Evolutionary conservation across 2,113 vertebrate genomes (phyloP).

Genomic region (Rhynchomys soricoides): DNA sequence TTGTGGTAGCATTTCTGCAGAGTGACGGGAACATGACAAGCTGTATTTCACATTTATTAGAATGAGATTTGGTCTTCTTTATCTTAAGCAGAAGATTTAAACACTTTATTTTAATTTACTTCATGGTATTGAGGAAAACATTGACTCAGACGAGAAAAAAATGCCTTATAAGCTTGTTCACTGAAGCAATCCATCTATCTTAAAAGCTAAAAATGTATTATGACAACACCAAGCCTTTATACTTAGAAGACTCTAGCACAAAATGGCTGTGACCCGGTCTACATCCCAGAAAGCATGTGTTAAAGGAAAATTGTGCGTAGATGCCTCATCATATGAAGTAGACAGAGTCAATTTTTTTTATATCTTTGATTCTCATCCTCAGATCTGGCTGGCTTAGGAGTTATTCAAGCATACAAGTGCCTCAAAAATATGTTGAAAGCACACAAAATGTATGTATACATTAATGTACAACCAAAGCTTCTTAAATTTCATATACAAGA

Average conservation of each 20-base stretch:
- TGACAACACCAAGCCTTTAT: slow-evolving; percentile 79
- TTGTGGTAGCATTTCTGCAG: slow-evolving; percentile 87
- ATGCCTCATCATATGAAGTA: neutral
- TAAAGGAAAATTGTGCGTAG: neutral
- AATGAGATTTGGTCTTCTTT: slow-evolving; percentile 87
- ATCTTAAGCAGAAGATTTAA: slow-evolving; percentile 88
- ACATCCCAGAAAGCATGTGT: neutral
- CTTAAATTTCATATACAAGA: neutral
- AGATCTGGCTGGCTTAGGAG: neutral
- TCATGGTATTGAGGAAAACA: slow-evolving; percentile 83
- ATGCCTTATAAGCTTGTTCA: slow-evolving; percentile 76
- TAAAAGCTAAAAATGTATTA: slow-evolving; percentile 81
- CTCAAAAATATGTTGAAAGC: neutral
- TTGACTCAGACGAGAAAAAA: slow-evolving; percentile 82
- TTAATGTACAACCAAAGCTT: neutral
- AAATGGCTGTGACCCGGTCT: slow-evolving; percentile 70
- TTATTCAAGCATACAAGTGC: too few species aligned
- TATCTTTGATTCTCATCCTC: neutral
- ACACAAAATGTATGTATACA: neutral
- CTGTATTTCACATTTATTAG: slow-evolving; percentile 88
- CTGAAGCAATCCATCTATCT: slow-evolving; percentile 84
- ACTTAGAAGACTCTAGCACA: slow-evolving; percentile 69
- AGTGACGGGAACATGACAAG: slow-evolving; percentile 89
- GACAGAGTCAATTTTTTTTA: neutral
- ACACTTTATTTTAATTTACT: slow-evolving; percentile 89